These are phyloP conservation scores for Frieseomelitta varia DNA, from an alignment of 1,140 invertebrate genomes.

Conservation along the genomic window DNA sequence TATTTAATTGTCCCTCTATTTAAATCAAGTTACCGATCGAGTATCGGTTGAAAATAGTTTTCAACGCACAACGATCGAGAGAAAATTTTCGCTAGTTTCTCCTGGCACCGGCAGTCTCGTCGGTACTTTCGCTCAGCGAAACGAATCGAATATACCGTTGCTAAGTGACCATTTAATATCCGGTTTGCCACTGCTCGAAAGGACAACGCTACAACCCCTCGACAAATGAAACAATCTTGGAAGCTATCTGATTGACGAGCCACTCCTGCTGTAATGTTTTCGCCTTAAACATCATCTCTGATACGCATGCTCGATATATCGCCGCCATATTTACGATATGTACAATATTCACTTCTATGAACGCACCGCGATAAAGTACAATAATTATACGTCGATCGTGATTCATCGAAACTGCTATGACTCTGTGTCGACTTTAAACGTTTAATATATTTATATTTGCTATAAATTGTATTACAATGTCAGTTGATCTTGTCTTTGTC, in stretches of 20 bases:
- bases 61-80: conserved; percentile 45
- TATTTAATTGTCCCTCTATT: background rate
- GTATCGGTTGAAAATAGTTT: conserved; percentile 33
- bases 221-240: background rate
- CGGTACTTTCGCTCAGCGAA: conserved; percentile 60
- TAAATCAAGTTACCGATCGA: background rate
- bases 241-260: background rate
- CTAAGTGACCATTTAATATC: conserved; percentile 39
- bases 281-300: background rate
- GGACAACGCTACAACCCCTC: background rate
- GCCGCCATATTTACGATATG: background rate
- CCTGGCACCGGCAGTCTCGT: conserved; percentile 61
- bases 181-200: background rate
- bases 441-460: too few relatives aligned
- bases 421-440: background rate
- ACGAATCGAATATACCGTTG: conserved; percentile 59
- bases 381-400: background rate
- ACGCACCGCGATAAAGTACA: background rate
- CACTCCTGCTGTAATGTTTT: background rate
- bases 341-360: background rate
- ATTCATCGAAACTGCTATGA: too few relatives aligned
- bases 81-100: conserved; percentile 66
- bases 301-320: background rate
- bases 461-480: too few relatives aligned
- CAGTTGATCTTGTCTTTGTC: too few relatives aligned